phyloP scores from a whole-genome alignment of 1,140 invertebrate genomes.

The Matsumurasca onukii region DNA sequence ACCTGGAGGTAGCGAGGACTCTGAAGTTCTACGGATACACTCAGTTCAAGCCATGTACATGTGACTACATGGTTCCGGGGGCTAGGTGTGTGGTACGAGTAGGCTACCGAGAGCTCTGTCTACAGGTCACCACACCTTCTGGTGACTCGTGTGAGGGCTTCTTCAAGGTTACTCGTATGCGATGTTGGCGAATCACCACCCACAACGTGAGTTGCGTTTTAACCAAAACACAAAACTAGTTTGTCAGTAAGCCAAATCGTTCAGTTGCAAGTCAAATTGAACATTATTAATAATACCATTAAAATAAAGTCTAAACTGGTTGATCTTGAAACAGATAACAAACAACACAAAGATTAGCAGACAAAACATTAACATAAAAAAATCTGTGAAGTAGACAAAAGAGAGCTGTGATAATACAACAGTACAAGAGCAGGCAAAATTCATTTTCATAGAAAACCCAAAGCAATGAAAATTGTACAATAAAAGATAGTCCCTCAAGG shows the following conservation, averaged over 20 bases:
- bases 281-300: no score
- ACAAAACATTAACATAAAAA: no score
- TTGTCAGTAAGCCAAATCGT: neutral
- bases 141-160: slow-evolving; percentile 68
- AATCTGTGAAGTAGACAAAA: no score
- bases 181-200: slow-evolving; percentile 95
- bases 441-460: no score
- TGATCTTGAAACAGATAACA: no score
- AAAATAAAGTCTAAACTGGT: no score
- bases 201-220: slow-evolving; percentile 63
- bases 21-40: slow-evolving; percentile 88
- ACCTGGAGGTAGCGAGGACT: slow-evolving; percentile 74
- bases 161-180: slow-evolving; percentile 93
- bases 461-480: no score
- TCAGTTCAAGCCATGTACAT: slow-evolving; percentile 73
- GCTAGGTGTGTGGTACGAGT: slow-evolving; percentile 68
- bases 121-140: slow-evolving; percentile 55
- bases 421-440: no score
- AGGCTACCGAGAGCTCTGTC: slow-evolving; percentile 76
- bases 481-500: no score
- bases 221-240: neutral
- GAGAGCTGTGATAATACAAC: no score
- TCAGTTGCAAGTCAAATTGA: neutral
- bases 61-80: slow-evolving; percentile 73
- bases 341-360: no score